These are phyloP conservation scores for Pao palembangensis DNA, from an alignment of 2,113 vertebrate genomes.

Conservation along the genomic window DNA sequence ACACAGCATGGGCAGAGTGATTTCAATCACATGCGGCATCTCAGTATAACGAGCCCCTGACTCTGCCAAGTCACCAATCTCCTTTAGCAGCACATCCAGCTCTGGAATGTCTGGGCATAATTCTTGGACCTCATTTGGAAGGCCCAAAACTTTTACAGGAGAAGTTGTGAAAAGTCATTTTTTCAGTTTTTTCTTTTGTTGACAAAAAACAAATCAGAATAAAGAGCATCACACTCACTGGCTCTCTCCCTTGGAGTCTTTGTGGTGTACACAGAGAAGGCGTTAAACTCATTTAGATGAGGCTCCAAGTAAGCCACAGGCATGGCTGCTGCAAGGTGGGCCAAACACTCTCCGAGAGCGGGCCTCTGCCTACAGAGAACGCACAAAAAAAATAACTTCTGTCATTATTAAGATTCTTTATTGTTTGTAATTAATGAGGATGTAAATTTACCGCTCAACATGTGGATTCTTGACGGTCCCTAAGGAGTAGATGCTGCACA, in stretches of 20 bases:
- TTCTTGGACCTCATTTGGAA: slow-evolving; percentile 88
- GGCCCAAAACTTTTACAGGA: slow-evolving; percentile 79
- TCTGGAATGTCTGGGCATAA: slow-evolving; percentile 90
- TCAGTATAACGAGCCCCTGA: slow-evolving; percentile 93
- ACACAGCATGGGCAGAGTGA: slow-evolving; percentile 93
- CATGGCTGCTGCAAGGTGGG: slow-evolving; percentile 89
- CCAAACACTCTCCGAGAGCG: slow-evolving; percentile 89
- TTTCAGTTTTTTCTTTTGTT: too few species aligned
- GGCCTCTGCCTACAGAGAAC: slow-evolving; percentile 79
- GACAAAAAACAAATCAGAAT: background rate
- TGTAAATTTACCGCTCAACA: slow-evolving; percentile 81
- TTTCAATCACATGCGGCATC: slow-evolving; percentile 95
- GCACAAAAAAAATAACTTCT: background rate
- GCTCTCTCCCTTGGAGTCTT: slow-evolving; percentile 87
- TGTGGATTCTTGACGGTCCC: slow-evolving; percentile 90
- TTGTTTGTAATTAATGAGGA: background rate
- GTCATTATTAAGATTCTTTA: background rate
- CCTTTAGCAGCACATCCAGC: slow-evolving; percentile 82
- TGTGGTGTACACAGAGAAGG: slow-evolving; percentile 92
- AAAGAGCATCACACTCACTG: slow-evolving; percentile 74
- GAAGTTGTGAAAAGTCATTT: slow-evolving; percentile 3
- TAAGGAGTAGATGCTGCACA: slow-evolving; percentile 92
- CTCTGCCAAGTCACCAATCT: slow-evolving; percentile 89
- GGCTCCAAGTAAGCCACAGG: slow-evolving; percentile 91
- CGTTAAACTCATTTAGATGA: slow-evolving; percentile 83